Evolutionary conservation across 35 echinoderm and acorn worm species (phyloP).

Genomic region (Ophiothrix spiculata): DNA sequence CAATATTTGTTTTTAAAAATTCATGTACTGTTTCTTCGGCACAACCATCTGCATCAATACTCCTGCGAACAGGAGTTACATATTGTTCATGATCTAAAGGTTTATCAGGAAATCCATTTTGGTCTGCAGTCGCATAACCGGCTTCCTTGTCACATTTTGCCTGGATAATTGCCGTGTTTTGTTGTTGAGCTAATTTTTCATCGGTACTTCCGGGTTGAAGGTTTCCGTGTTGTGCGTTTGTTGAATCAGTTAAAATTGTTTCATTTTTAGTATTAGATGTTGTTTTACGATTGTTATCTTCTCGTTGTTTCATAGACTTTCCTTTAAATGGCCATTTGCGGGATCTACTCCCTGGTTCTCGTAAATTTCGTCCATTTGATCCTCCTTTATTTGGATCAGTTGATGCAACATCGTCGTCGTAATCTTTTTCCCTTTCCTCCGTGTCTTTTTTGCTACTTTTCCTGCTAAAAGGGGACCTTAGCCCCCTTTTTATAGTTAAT

Average conservation of each 20-base stretch:
- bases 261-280: not conserved
- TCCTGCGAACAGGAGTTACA: slow-evolving; percentile 20
- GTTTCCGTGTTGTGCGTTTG: not conserved
- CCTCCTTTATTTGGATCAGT: not conserved
- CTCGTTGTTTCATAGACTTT: not conserved
- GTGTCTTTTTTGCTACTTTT: slow-evolving; percentile 36
- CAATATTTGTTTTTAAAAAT: not conserved
- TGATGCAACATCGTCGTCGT: slow-evolving; percentile 15
- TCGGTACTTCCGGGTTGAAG: slow-evolving; percentile 25
- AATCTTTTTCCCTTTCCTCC: not conserved
- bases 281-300: not conserved
- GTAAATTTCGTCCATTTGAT: not conserved
- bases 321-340: slow-evolving; percentile 29
- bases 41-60: not conserved
- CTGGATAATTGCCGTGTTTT: not conserved
- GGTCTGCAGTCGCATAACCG: not conserved
- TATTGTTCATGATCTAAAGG: not conserved
- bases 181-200: not conserved
- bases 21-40: not conserved
- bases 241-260: not conserved
- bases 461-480: slow-evolving; percentile 43
- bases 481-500: slow-evolving; percentile 34
- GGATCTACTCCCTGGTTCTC: slow-evolving; percentile 1
- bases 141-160: not conserved
- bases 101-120: not conserved